phyloP scores from a whole-genome alignment of 1,140 invertebrate genomes.

The Eriocheir sinensis region DNA sequence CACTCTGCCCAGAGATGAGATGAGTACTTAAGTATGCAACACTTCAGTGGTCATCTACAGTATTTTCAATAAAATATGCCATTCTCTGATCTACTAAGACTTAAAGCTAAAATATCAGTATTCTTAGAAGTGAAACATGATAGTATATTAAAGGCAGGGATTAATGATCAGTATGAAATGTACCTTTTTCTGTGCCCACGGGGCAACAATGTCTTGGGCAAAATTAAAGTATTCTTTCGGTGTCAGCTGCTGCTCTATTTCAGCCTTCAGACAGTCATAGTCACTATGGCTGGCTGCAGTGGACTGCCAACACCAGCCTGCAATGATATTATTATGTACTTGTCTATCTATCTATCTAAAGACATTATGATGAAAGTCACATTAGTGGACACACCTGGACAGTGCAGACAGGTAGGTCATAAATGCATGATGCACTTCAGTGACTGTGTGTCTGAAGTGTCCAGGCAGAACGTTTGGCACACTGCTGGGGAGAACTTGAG shows the following conservation, averaged over 20 bases:
- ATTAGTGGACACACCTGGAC: too few relatives aligned
- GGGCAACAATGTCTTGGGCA: constrained; percentile 35
- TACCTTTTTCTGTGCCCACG: constrained; percentile 33
- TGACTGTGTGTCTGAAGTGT: too few relatives aligned
- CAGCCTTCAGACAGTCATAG: background rate
- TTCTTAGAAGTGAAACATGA: background rate
- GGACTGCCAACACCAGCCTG: background rate
- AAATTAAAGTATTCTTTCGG: constrained; percentile 29
- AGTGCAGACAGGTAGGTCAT: too few relatives aligned
- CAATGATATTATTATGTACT: background rate
- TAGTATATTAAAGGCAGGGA: background rate
- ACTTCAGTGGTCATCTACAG: background rate
- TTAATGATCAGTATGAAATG: background rate
- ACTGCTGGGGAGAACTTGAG: too few relatives aligned
- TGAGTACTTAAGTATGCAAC: too few relatives aligned
- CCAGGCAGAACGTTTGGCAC: too few relatives aligned
- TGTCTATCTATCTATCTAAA: background rate
- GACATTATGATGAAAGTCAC: too few relatives aligned
- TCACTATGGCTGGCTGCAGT: background rate
- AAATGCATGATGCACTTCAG: too few relatives aligned
- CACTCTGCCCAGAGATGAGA: too few relatives aligned
- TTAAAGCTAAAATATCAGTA: background rate
- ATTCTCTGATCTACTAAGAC: background rate
- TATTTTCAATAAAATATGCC: background rate
- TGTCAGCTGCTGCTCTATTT: background rate